Evolutionary conservation across 2,113 vertebrate species (phyloP).

Genomic region (Chloroceryle aenea): DNA sequence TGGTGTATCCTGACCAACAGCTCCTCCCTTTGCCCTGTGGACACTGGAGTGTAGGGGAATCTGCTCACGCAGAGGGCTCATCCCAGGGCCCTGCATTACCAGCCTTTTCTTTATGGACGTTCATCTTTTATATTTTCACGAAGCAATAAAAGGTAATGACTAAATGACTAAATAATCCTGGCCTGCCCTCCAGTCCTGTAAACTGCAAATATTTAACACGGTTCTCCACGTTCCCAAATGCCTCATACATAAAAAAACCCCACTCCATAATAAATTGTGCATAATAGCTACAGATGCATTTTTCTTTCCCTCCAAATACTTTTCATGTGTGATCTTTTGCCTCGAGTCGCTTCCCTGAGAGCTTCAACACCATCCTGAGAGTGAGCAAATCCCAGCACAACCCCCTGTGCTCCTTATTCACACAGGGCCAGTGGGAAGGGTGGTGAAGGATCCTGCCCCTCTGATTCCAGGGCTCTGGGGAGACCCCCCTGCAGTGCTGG

Average conservation of each 20-base stretch:
- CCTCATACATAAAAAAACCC: background rate
- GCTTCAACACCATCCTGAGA: slow-evolving; percentile 6
- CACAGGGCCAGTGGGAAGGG: background rate
- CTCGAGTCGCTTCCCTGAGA: background rate
- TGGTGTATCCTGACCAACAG: no score
- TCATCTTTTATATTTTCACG: slow-evolving; percentile 23
- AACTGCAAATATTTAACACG: background rate
- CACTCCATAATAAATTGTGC: background rate
- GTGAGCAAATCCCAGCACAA: slow-evolving; percentile 8
- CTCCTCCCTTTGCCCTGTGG: background rate
- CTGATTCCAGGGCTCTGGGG: no score
- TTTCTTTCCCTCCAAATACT: background rate
- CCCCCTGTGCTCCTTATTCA: background rate
- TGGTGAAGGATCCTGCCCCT: no score
- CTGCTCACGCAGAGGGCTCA: background rate
- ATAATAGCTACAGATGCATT: slow-evolving; percentile 12
- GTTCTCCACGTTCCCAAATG: background rate
- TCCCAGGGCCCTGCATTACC: background rate
- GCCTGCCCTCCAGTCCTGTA: background rate
- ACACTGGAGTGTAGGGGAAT: background rate
- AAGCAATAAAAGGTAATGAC: background rate
- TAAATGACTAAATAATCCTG: background rate
- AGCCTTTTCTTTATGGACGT: background rate
- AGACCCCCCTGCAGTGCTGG: no score
- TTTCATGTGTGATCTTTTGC: slow-evolving; percentile 10